Evolutionary conservation across 2,888 invertebrate species (phyloP).

Genomic region (Charanyca ferruginea): DNA sequence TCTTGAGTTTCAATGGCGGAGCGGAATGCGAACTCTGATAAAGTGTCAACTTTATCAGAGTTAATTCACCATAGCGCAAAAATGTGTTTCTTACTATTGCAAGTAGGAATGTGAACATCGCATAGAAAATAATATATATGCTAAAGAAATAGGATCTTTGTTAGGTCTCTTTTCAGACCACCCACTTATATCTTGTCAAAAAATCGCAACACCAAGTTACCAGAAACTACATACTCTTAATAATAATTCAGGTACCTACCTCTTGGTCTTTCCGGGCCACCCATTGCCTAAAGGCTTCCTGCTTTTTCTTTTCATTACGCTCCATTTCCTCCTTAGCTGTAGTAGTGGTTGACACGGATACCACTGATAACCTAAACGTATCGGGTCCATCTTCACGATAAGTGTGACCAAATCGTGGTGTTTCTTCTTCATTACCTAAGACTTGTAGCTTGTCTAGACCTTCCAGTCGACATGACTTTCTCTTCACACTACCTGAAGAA

Average conservation of each 20-base stretch:
- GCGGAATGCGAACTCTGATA: too few relatives aligned
- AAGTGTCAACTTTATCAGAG: too few relatives aligned
- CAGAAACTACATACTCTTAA: not conserved
- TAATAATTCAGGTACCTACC: slow-evolving; percentile 75
- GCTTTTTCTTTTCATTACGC: slow-evolving; percentile 81
- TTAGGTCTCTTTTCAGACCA: too few relatives aligned
- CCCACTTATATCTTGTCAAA: not conserved
- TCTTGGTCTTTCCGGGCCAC: slow-evolving; percentile 85
- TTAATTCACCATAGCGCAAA: too few relatives aligned
- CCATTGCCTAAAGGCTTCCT: slow-evolving; percentile 86
- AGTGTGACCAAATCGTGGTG: slow-evolving; percentile 79
- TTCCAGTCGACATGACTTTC: slow-evolving; percentile 82
- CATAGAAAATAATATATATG: too few relatives aligned
- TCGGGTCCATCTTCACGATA: slow-evolving; percentile 85
- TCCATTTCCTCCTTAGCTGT: slow-evolving; percentile 88
- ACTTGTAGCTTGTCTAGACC: slow-evolving; percentile 58
- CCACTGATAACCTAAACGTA: slow-evolving; percentile 86
- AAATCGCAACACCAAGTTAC: not conserved
- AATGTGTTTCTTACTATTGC: too few relatives aligned
- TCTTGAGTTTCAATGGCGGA: too few relatives aligned
- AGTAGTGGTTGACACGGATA: slow-evolving; percentile 84
- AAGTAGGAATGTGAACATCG: too few relatives aligned
- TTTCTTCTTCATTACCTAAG: slow-evolving; percentile 72
- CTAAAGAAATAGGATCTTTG: too few relatives aligned
- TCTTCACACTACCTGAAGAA: slow-evolving; percentile 81